A percentile compares a stretch with the other conserved stretches of the same genome.
Conservation (phyloP, 2,113 vertebrate genomes). For the Hippocampus guttulatus region DNA sequence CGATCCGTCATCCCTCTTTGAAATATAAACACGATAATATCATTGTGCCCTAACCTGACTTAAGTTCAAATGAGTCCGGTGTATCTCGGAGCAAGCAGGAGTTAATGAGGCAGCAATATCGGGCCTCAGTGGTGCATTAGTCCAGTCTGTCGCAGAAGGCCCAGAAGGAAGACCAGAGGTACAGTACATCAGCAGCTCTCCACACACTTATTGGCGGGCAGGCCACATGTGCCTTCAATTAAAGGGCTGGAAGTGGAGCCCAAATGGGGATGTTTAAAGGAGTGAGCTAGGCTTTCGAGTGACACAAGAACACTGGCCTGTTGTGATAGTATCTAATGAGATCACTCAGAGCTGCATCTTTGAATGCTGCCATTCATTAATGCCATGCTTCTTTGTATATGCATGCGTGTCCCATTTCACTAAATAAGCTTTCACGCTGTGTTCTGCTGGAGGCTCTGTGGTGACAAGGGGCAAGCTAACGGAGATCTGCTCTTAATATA, state of each 20-base stretch:
- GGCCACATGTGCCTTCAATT: slow-evolving; percentile 69
- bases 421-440: slow-evolving; percentile 39
- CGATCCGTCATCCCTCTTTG: slow-evolving; percentile 4
- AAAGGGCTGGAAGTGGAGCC: slow-evolving; percentile 38
- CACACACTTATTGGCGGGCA: slow-evolving; percentile 24
- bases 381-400: slow-evolving; percentile 22
- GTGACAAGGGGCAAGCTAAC: slow-evolving; percentile 8
- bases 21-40: slow-evolving; percentile 29
- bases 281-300: slow-evolving; percentile 24
- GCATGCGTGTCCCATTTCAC: slow-evolving; percentile 19
- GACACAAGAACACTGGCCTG: slow-evolving; percentile 49
- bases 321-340: slow-evolving; percentile 62
- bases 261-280: slow-evolving; percentile 36
- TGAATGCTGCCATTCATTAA: slow-evolving; percentile 42
- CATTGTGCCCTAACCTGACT: slow-evolving; percentile 15
- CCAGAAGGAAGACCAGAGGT: slow-evolving; percentile 14
- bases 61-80: slow-evolving; percentile 16
- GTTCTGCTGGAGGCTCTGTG: slow-evolving; percentile 24
- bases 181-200: slow-evolving; percentile 18
- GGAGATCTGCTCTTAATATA: slow-evolving; percentile 4
- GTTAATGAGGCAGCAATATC: slow-evolving; percentile 25
- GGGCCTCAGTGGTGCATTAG: slow-evolving; percentile 7
- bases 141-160: slow-evolving; percentile 16
- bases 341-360: slow-evolving; percentile 52
- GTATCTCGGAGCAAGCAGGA: slow-evolving; percentile 22